Conservation (phyloP, 1,140 invertebrate species). For the Heliconius melpomene region DNA sequence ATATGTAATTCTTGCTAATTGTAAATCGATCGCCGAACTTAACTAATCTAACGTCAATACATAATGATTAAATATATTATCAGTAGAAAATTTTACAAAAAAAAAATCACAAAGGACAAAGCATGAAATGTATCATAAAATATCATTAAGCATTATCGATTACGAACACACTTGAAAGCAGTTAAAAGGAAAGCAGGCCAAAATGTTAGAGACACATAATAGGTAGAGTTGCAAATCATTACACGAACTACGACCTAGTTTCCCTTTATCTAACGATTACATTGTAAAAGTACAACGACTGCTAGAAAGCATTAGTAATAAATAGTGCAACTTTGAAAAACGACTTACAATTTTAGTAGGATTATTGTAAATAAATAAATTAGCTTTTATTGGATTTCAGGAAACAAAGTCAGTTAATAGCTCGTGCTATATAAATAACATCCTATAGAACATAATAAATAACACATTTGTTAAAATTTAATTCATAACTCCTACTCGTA, state of each 20-base stretch:
- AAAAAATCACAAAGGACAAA: too few relatives aligned
- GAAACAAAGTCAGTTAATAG: not conserved
- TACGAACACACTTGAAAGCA: not conserved
- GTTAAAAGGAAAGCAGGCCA: constrained; percentile 43
- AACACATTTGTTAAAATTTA: constrained; percentile 1
- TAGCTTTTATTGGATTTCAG: not conserved
- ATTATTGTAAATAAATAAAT: too few relatives aligned
- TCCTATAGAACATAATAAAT: not conserved
- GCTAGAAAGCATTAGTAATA: constrained; percentile 1
- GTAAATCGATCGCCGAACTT: too few relatives aligned
- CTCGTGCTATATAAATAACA: not conserved
- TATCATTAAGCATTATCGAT: not conserved
- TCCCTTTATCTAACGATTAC: constrained; percentile 41
- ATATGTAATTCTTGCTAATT: too few relatives aligned
- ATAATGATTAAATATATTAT: too few relatives aligned
- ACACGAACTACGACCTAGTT: constrained; percentile 36
- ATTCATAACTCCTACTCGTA: constrained; percentile 48
- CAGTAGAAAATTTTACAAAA: too few relatives aligned
- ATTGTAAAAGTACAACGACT: constrained; percentile 34
- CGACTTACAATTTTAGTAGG: not conserved
- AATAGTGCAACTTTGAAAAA: not conserved
- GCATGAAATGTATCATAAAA: not conserved
- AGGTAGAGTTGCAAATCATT: constrained; percentile 38
- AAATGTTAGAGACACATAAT: constrained; percentile 40
- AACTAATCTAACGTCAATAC: too few relatives aligned